These are phyloP conservation scores for Siniperca obscura DNA, from an alignment of 2,797 vertebrate genomes.

Conservation along the genomic window DNA sequence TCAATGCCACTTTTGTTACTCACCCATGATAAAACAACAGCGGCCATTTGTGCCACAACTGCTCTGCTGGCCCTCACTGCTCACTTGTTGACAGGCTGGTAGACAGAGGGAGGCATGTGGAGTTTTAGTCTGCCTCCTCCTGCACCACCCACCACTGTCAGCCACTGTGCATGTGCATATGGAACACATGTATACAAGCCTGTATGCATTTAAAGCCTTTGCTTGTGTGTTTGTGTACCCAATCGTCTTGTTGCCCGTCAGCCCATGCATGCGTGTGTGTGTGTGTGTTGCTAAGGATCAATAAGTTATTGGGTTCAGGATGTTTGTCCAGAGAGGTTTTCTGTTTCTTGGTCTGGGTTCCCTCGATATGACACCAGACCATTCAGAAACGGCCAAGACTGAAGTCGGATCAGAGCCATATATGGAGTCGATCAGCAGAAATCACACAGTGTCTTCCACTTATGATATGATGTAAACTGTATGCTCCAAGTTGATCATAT, in stretches of 20 bases:
- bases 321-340: conserved; percentile 3
- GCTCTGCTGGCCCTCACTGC: conserved; percentile 42
- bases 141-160: conserved; percentile 33
- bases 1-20: conserved; percentile 60
- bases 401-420: background rate
- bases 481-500: no score
- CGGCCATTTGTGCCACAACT: conserved; percentile 54
- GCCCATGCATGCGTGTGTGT: background rate
- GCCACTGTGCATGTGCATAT: background rate
- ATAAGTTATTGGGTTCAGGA: conserved; percentile 21
- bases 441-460: background rate
- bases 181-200: conserved; percentile 12
- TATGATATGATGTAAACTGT: no score
- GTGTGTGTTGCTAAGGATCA: conserved; percentile 25
- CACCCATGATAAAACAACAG: conserved; percentile 52
- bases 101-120: conserved; percentile 52
- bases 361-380: background rate
- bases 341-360: background rate
- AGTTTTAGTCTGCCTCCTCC: conserved; percentile 16
- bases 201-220: conserved; percentile 3
- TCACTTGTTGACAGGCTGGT: conserved; percentile 59
- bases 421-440: background rate
- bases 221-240: conserved; percentile 1
- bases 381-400: background rate
- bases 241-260: background rate